Evolutionary conservation across 2,797 vertebrate species (phyloP), one percentile per base, ranked within the genome.

Genomic region (Betta splendens): DNA sequence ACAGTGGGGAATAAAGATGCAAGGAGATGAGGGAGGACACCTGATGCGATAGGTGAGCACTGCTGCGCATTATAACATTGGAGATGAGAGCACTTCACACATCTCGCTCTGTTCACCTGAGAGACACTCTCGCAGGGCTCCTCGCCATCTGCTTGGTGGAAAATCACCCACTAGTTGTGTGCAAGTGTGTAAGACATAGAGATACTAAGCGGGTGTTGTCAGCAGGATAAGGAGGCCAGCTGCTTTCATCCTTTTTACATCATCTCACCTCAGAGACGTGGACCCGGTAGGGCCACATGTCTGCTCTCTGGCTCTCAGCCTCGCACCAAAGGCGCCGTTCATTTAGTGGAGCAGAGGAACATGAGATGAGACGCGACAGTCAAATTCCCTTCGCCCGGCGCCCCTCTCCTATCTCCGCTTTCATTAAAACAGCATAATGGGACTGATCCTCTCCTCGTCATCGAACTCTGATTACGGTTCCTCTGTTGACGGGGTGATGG

Each of bases 401-500:
- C 15, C 12, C 9, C 22, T 35, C 28, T 43, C 10, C 31, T 33
- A 35, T 64, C 73, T 49, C 29, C 48, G 37, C 66, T 76, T 75
- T 72, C 59, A 85, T 83, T 75, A 72, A 69, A 66, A 69, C 66
- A 18, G 67, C 51, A 43, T 52, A 78, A 76, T 48, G 42, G 16
- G 52, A 38, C 47, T 40, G 64, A 59, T 40, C 2, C 67, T 64
- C 63, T 51, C 45, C 20, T 9, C 63, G 59, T 70, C 72, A 82
- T 87, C 79, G 79, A 69, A 69, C 64, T 44, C 33, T 7, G 61
- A 75, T 86, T 78, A 80, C 42, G 21, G 67, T 55, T 60, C 48
- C 48, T 46, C 61, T 73, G 75, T 69, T 80, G 87, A 79, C 84
- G 80, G 69, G 46, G 29, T 82, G 83, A 87, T 78, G 80, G 73